Evolutionary conservation across 2,113 vertebrate genomes (phyloP), one percentile per base, ranked within the genome.

Genomic region (Dissostichus mawsoni): DNA sequence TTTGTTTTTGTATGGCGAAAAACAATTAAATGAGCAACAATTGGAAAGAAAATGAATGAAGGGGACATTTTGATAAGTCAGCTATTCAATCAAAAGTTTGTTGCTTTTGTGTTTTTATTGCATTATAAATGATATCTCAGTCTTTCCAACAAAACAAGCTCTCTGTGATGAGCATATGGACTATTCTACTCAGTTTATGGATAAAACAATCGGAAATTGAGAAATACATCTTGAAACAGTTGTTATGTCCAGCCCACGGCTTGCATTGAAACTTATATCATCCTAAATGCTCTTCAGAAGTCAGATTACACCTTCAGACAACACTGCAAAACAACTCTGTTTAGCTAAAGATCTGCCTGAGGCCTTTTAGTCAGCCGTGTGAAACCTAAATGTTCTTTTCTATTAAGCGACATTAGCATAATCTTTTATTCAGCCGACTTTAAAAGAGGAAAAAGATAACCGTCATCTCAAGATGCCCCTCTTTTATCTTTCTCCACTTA

Each of bases 391-490:
- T 72, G 44, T 61, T 61, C 63, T 53, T 81, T 64, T 74, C 25
- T 56, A 64, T 16, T 72, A 73, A 64, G 52, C 11, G 47, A 47
- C 41, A 74, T 78, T 72, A n/a, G 25, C 17, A 55, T 76, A 62
- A 69, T 67, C 65, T 82, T 85, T 73, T 67, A 70, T 76, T 80
- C 69, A 53, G 4, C 52, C 63, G 33, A 59, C 51, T 82, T 74
- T n/a, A 71, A 73, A 86, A 18, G 41, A 44, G 14, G 51, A 44
- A 8, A 72, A n/a, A 65, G 63, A 69, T 69, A 81, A 83, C 23
- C 12, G 12, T 44, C 29, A 45, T 82, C 72, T 79, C 51, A 17
- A 74, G 36, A 59, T 23, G 45, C 17, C 64, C 52, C 50, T 58
- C 14, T 67, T 79, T 76, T 80, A 76, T 82, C 70, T 67, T 36